phyloP scores from a whole-genome alignment of 2,113 vertebrate genomes.

The Cyprinodon brontotheroides region DNA sequence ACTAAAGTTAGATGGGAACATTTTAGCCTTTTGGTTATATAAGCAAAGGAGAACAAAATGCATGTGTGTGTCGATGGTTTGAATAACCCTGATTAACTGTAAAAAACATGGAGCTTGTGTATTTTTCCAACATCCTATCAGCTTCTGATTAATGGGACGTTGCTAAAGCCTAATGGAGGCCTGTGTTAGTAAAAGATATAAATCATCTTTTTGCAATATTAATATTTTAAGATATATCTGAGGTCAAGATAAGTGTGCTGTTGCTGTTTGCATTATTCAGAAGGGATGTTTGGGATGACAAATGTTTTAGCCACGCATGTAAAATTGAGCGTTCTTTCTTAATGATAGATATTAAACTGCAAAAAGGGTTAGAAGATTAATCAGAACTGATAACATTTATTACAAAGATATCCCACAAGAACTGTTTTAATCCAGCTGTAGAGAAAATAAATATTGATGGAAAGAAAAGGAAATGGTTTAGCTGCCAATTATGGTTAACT shows the following conservation, averaged over 20 bases:
- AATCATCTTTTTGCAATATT: not conserved
- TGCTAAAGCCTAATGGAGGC: not conserved
- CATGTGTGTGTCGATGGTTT: not conserved
- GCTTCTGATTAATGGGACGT: not conserved
- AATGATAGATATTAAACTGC: conserved; percentile 33
- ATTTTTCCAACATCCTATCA: not conserved
- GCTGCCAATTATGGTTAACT: not conserved
- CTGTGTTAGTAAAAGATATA: not conserved
- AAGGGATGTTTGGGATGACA: conserved; percentile 28
- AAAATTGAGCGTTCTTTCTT: conserved; percentile 39
- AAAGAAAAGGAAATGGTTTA: not conserved
- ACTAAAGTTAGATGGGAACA: not conserved
- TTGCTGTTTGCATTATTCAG: conserved; percentile 59
- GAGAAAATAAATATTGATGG: not conserved
- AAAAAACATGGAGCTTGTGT: not conserved
- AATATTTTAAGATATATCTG: conserved; percentile 23
- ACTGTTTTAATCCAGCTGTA: not conserved
- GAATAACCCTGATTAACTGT: not conserved
- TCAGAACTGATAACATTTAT: conserved; percentile 32
- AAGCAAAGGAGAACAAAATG: not conserved
- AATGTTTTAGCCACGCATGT: conserved; percentile 36
- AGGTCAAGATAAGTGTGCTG: conserved; percentile 46
- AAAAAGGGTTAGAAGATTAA: conserved; percentile 12
- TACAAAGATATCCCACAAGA: not conserved
- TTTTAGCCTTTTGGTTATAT: not conserved